Evolutionary conservation across 2,888 invertebrate genomes (phyloP).

Genomic region (Drosophila peninsularis): DNA sequence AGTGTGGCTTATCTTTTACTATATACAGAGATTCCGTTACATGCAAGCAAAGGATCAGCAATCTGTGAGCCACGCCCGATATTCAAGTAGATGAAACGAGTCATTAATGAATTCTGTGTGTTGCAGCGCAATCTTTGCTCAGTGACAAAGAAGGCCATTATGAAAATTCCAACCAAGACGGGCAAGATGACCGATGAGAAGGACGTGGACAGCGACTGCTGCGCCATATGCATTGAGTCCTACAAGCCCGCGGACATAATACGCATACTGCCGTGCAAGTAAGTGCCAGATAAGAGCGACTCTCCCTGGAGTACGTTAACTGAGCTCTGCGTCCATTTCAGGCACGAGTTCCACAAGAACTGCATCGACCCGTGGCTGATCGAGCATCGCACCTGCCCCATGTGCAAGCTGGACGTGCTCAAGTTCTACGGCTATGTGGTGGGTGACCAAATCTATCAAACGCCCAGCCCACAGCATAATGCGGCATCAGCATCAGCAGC

Average conservation of each 20-base stretch:
- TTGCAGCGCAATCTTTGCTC: slow-evolving; percentile 93
- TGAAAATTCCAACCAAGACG: slow-evolving; percentile 95
- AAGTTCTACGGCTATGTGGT: slow-evolving; percentile 95
- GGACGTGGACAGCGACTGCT: slow-evolving; percentile 94
- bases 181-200: slow-evolving; percentile 95
- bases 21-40: slow-evolving; percentile 96
- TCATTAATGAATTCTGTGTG: background rate
- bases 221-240: slow-evolving; percentile 97
- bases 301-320: background rate
- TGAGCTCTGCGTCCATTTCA: slow-evolving; percentile 82
- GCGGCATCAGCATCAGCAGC: slow-evolving; percentile 35
- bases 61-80: slow-evolving; percentile 89
- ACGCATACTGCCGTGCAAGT: slow-evolving; percentile 96
- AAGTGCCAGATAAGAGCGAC: slow-evolving; percentile 80
- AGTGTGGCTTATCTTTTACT: slow-evolving; percentile 98
- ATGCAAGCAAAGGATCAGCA: slow-evolving; percentile 97
- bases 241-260: slow-evolving; percentile 95
- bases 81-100: background rate
- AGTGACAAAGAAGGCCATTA: slow-evolving; percentile 96
- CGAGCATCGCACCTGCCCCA: slow-evolving; percentile 97
- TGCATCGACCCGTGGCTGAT: slow-evolving; percentile 98
- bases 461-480: slow-evolving; percentile 80
- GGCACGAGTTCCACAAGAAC: slow-evolving; percentile 97
- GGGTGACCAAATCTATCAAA: slow-evolving; percentile 85
- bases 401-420: slow-evolving; percentile 98